These are phyloP conservation scores for Conops quadrifasciatus DNA, from an alignment of 2,888 invertebrate genomes.

Conservation along the genomic window DNA sequence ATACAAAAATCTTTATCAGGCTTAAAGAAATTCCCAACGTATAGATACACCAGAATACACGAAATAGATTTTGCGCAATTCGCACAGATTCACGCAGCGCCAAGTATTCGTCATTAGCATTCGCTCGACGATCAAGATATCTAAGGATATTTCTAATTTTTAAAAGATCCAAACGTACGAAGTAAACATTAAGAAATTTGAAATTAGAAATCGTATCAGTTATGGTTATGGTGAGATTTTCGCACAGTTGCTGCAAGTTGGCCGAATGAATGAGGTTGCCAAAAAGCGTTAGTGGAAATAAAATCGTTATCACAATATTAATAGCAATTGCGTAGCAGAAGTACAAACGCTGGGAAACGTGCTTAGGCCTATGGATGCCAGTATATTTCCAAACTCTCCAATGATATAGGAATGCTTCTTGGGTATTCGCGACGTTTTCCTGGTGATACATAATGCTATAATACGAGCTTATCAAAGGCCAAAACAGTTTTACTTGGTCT, in stretches of 20 bases:
- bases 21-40: slow-evolving; percentile 51
- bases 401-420: slow-evolving; percentile 55
- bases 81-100: slow-evolving; percentile 47
- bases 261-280: slow-evolving; percentile 51
- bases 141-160: slow-evolving; percentile 46
- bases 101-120: slow-evolving; percentile 30
- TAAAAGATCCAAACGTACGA: slow-evolving; percentile 51
- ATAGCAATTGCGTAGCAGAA: slow-evolving; percentile 46
- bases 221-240: slow-evolving; percentile 58
- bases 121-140: slow-evolving; percentile 43
- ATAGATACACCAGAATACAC: slow-evolving; percentile 52
- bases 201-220: slow-evolving; percentile 58
- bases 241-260: slow-evolving; percentile 53
- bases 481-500: not conserved
- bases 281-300: slow-evolving; percentile 57
- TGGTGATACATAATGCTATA: not conserved
- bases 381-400: slow-evolving; percentile 58
- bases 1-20: slow-evolving; percentile 48
- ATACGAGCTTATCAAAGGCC: not conserved
- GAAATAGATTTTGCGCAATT: slow-evolving; percentile 48
- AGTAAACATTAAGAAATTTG: slow-evolving; percentile 56
- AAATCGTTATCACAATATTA: slow-evolving; percentile 53
- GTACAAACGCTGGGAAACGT: slow-evolving; percentile 40
- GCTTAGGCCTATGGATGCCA: slow-evolving; percentile 50
- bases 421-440: slow-evolving; percentile 43